These are phyloP conservation scores for Furcula furcula DNA, from an alignment of 2,888 invertebrate species.

Conservation along the genomic window DNA sequence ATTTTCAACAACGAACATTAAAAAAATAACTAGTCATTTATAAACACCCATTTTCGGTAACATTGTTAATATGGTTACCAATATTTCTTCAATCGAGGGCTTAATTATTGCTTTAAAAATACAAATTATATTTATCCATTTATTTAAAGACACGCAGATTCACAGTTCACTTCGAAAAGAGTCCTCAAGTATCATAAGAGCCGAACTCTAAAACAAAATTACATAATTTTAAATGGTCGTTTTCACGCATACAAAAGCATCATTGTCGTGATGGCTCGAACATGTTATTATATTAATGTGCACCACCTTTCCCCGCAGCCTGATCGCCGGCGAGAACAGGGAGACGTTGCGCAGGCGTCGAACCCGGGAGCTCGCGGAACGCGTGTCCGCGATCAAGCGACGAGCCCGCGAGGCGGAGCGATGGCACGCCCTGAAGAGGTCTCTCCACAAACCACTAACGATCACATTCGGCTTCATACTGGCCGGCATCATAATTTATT, in stretches of 20 bases:
- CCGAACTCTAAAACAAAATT: too few species aligned
- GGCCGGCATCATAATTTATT: constrained; percentile 84
- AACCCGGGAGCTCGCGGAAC: constrained; percentile 51
- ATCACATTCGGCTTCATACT: constrained; percentile 86
- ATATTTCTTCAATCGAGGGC: too few species aligned
- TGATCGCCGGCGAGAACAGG: constrained; percentile 25
- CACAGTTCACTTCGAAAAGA: too few species aligned
- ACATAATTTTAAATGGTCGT: neutral
- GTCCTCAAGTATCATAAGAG: too few species aligned
- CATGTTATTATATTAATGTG: neutral
- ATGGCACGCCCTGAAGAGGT: constrained; percentile 89
- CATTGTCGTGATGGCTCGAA: neutral
- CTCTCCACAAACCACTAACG: constrained; percentile 87
- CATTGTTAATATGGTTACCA: too few species aligned
- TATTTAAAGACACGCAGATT: too few species aligned
- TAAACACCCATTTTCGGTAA: too few species aligned
- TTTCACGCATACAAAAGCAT: neutral
- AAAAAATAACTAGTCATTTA: too few species aligned
- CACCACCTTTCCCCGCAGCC: constrained; percentile 6
- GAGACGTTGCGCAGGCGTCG: constrained; percentile 49
- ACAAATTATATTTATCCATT: too few species aligned
- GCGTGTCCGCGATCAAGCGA: constrained; percentile 82
- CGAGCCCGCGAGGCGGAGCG: constrained; percentile 85
- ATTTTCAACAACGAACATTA: too few species aligned
- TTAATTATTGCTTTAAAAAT: too few species aligned